Percentiles rank a stretch among this genome's conserved stretches.
phyloP scores from a whole-genome alignment of 1,140 invertebrate species.

The Holcopasites calliopsidis region DNA sequence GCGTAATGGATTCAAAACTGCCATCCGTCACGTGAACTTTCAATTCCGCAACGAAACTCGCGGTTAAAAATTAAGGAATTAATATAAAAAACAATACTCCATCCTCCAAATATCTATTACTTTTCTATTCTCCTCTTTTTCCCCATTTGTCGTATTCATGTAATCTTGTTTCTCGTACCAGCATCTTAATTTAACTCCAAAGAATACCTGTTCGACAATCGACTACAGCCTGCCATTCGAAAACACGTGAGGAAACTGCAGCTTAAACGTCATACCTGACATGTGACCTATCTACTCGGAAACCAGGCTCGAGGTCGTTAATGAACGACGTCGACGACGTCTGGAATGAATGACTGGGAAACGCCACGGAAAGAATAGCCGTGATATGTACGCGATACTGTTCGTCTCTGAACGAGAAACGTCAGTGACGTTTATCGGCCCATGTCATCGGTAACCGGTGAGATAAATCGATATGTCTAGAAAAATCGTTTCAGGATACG shows the following conservation, averaged over 20 bases:
- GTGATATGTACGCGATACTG: neutral
- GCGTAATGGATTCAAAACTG: constrained; percentile 29
- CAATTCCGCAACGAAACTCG: no score
- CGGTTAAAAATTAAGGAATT: no score
- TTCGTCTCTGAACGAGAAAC: constrained; percentile 2
- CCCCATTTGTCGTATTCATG: no score
- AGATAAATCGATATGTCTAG: constrained; percentile 28
- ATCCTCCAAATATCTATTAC: neutral
- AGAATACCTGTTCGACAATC: neutral
- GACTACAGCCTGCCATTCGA: constrained; percentile 64
- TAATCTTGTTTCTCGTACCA: neutral
- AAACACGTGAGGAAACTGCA: constrained; percentile 66
- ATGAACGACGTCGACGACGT: neutral
- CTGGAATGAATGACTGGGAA: constrained; percentile 13
- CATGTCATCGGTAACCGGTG: constrained; percentile 41
- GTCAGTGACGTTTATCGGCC: constrained; percentile 18
- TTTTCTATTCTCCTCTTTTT: neutral
- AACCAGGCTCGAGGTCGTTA: constrained; percentile 46
- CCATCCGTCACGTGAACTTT: constrained; percentile 20
- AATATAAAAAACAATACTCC: no score
- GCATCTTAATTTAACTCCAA: neutral
- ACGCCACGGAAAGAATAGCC: constrained; percentile 25
- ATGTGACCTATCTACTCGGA: constrained; percentile 69
- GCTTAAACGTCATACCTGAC: constrained; percentile 68
- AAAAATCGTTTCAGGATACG: constrained; percentile 29